Evolutionary conservation across 2,797 vertebrate species (phyloP).

Genomic region (Coregonus ussuriensis): DNA sequence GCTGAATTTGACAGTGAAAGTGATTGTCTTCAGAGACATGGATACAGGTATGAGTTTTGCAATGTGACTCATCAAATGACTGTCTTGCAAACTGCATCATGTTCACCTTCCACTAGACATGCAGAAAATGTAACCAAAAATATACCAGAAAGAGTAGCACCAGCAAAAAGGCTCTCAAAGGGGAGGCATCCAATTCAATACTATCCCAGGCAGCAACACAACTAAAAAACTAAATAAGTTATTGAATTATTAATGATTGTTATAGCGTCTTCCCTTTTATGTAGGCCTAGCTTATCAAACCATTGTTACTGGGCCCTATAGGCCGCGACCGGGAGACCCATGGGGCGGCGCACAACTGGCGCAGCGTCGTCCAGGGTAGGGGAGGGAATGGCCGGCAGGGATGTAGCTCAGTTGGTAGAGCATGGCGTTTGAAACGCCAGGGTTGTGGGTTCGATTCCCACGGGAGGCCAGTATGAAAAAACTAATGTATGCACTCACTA

Average conservation of each 20-base stretch:
- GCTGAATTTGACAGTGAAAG: neutral
- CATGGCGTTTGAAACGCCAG: no score
- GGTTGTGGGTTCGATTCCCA: no score
- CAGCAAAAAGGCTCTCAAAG: neutral
- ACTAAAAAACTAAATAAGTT: neutral
- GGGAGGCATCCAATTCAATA: neutral
- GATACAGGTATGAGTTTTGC: neutral
- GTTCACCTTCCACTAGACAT: neutral
- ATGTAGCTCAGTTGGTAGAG: no score
- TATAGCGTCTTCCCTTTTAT: neutral
- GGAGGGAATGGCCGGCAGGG: no score
- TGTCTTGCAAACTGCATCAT: neutral
- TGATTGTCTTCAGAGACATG: neutral
- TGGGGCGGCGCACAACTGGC: no score
- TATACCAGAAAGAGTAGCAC: neutral
- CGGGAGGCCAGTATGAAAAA: no score
- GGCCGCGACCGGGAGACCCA: no score
- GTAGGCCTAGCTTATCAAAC: neutral
- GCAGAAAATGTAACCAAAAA: neutral
- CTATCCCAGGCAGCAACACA: neutral
- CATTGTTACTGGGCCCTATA: neutral
- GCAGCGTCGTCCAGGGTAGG: no score
- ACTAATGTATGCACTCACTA: no score
- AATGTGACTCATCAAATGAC: neutral
- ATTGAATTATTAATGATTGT: neutral